phyloP scores from a whole-genome alignment of 2,113 vertebrate species.

The Oncorhynchus tshawytscha region DNA sequence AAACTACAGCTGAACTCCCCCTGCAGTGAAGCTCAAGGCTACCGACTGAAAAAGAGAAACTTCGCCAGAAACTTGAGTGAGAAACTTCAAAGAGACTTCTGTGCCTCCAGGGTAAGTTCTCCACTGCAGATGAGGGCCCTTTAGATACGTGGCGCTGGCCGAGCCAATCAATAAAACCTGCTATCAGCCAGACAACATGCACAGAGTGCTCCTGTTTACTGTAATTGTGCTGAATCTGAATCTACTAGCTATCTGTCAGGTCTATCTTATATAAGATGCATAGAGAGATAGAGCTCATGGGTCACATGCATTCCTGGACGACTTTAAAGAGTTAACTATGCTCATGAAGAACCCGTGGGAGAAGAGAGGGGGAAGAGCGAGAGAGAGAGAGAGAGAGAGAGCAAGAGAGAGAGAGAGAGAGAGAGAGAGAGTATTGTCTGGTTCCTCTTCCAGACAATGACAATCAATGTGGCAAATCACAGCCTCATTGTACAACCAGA shows the following conservation, averaged over 20 bases:
- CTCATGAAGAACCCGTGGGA: slow-evolving; percentile 1
- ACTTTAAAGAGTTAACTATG: slow-evolving; percentile 66
- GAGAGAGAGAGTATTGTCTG: slow-evolving; percentile 58
- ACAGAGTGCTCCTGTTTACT: background rate
- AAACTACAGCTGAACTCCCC: slow-evolving; percentile 1
- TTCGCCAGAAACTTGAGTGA: slow-evolving; percentile 24
- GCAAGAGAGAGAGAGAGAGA: background rate
- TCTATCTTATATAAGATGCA: slow-evolving; percentile 50
- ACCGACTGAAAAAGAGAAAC: slow-evolving; percentile 22
- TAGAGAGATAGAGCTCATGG: slow-evolving; percentile 69
- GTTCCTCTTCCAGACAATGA: slow-evolving; percentile 74
- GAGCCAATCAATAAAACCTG: slow-evolving; percentile 49
- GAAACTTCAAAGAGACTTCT: slow-evolving; percentile 39
- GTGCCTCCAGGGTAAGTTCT: slow-evolving; percentile 40
- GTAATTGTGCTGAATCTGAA: slow-evolving; percentile 33
- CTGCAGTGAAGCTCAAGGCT: background rate
- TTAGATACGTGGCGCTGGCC: slow-evolving; percentile 38
- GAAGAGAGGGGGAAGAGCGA: background rate
- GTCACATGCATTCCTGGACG: slow-evolving; percentile 70
- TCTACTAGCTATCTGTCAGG: slow-evolving; percentile 43
- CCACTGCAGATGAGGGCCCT: slow-evolving; percentile 33
- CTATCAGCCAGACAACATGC: slow-evolving; percentile 46
- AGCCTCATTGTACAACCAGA: slow-evolving; percentile 73
- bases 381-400: slow-evolving; percentile 13
- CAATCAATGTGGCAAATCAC: slow-evolving; percentile 70